Conservation (phyloP, 2,797 vertebrate genomes). For the Vultur gryphus region DNA sequence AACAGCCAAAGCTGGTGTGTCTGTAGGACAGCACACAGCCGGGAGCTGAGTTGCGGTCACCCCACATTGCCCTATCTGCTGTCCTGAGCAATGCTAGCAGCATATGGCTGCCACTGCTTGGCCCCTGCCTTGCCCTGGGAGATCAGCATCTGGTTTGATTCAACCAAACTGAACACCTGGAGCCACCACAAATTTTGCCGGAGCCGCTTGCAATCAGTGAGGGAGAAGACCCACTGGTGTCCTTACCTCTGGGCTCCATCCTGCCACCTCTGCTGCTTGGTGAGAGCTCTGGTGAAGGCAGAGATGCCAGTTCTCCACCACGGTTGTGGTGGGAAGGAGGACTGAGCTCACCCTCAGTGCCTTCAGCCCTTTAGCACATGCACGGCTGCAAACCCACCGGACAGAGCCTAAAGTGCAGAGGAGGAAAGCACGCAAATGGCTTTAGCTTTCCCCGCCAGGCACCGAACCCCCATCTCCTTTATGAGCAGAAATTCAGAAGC, state of each 20-base stretch:
- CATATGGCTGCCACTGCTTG: background rate
- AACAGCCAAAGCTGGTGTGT: background rate
- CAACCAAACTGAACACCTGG: background rate
- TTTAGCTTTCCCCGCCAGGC: background rate
- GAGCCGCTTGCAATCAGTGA: background rate
- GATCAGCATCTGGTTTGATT: background rate
- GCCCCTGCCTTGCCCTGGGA: background rate
- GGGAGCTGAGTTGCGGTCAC: background rate
- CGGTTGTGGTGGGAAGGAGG: background rate
- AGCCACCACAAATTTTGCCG: background rate
- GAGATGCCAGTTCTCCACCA: rapidly evolving
- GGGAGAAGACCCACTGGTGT: background rate
- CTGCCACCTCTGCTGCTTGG: background rate
- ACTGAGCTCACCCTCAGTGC: rapidly evolving
- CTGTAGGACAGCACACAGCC: background rate
- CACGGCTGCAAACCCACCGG: background rate
- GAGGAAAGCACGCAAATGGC: background rate
- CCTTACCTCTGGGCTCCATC: background rate
- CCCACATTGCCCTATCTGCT: background rate
- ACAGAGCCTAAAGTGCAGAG: background rate
- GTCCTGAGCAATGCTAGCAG: background rate
- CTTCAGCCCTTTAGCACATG: background rate
- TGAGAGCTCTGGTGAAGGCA: background rate
- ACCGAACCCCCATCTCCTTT: rapidly evolving
- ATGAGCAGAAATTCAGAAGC: background rate